These are phyloP conservation scores for Micrasema minimum DNA, from an alignment of 1,140 invertebrate genomes.

Conservation along the genomic window DNA sequence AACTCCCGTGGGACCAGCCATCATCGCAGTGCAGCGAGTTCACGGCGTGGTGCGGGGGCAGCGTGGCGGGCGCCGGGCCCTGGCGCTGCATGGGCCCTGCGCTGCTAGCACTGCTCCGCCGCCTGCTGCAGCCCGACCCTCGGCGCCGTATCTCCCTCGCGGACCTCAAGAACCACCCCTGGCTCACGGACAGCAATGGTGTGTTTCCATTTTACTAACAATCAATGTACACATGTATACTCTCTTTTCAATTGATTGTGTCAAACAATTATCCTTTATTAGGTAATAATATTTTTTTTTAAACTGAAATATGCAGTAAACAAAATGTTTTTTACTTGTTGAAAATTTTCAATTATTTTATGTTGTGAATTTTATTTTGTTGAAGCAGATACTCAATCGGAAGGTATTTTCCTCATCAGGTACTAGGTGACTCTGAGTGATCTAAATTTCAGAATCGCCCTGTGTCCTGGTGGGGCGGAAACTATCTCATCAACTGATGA, in stretches of 20 bases:
- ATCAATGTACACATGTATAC: too few relatives aligned
- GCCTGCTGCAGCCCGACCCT: slow-evolving; percentile 77
- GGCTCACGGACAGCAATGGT: slow-evolving; percentile 75
- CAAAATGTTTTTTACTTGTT: too few relatives aligned
- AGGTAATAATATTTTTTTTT: too few relatives aligned
- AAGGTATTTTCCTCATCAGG: slow-evolving; percentile 68
- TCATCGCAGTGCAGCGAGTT: slow-evolving; percentile 77
- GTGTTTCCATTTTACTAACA: too few relatives aligned
- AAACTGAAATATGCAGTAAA: too few relatives aligned
- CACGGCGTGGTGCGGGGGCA: slow-evolving; percentile 76
- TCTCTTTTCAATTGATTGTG: too few relatives aligned
- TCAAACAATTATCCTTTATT: too few relatives aligned
- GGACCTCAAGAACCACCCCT: slow-evolving; percentile 81
- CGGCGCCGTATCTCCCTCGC: slow-evolving; percentile 72
- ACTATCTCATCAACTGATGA: slow-evolving; percentile 33
- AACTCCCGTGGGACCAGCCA: slow-evolving; percentile 94
- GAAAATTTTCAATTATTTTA: too few relatives aligned
- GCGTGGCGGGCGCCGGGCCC: slow-evolving; percentile 73
- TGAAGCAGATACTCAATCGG: too few relatives aligned
- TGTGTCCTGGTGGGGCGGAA: slow-evolving; percentile 57
- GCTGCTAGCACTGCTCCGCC: slow-evolving; percentile 78
- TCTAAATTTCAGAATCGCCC: slow-evolving; percentile 63
- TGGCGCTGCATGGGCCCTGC: slow-evolving; percentile 86
- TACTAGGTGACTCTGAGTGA: slow-evolving; percentile 86
- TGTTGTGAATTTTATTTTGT: too few relatives aligned